Base-by-base conservation (phyloP, 2,797 vertebrate species). In the Hapalemur alaotrensis region DNA sequence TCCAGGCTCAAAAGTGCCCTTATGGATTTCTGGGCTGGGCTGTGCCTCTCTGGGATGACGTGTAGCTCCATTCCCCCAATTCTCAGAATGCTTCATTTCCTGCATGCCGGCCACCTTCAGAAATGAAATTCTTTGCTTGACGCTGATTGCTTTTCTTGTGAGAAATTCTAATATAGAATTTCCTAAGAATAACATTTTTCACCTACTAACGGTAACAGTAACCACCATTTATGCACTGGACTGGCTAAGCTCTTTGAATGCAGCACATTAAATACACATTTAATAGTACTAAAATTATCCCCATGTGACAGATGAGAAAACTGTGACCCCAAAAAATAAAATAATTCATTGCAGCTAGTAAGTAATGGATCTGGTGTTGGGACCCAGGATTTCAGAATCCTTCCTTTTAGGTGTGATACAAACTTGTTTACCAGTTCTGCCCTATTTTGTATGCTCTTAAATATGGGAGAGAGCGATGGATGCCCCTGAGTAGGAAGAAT, bases 91-190 rank as follows among this genome's bases (percentile, higher is more conserved):
- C 75, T 95, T 94, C 28, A 75, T 83, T 92, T 72, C 82, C 67
- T 76, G 9, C 35, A 35, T 93, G n/a, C n/a, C 80, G 11, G 79
- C 25, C 22, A 93, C 41, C 38, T 35, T 75, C 23, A 17, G 59
- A 92, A 89, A 87, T 84, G 25, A 86, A 73, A 35, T 46, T 83
- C 12, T 57, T 67, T 95, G 75, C 13, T 75, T 86, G 83, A 84
- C 35, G 86, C 35, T 61, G 30, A 38, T 57, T 90, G 38, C 11
- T 59, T 91, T 78, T 84, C 46, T 88, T 92, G 3, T 75, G 32
- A 82, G 38, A 92, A 90, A 89, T 92, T 95, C 75, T 84, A 76
- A 83, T 38, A 18, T 20, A 94, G 67, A 84, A 73, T 73, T 93
- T 79, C 12, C 75, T 32, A 4, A 61, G 57, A 89, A 67, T 81